These are phyloP conservation scores for Brachyhypopomus occidentalis DNA, from an alignment of 2,113 vertebrate species.

Conservation along the genomic window DNA sequence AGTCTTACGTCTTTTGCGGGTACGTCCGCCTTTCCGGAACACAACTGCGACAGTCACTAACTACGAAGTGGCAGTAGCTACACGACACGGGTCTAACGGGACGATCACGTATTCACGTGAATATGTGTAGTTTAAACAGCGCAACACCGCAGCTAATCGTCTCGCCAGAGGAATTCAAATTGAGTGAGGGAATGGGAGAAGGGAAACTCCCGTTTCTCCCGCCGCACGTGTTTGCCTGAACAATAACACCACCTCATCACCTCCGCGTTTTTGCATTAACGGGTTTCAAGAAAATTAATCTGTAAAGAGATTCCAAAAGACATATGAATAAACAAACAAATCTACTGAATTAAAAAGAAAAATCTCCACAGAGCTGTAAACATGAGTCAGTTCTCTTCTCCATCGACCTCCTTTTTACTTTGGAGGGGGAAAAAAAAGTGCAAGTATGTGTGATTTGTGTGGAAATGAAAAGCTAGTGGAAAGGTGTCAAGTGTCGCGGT, in stretches of 20 bases:
- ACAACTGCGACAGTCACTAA: too few relatives aligned
- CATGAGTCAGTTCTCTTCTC: slow-evolving; percentile 24
- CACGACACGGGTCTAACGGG: too few relatives aligned
- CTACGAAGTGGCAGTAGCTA: too few relatives aligned
- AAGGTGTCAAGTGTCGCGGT: slow-evolving; percentile 74
- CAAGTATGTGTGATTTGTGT: slow-evolving; percentile 69
- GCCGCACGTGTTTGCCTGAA: slow-evolving; percentile 1
- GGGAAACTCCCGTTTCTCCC: not conserved
- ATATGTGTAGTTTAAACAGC: too few relatives aligned
- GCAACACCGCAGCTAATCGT: too few relatives aligned
- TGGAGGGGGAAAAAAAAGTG: slow-evolving; percentile 18
- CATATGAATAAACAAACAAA: slow-evolving; percentile 47
- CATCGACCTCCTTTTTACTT: not conserved
- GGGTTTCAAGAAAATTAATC: slow-evolving; percentile 26
- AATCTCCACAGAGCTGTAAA: slow-evolving; percentile 38
- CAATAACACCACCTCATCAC: slow-evolving; percentile 32
- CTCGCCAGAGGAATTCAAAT: not conserved
- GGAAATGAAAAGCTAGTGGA: slow-evolving; percentile 73
- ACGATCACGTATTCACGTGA: too few relatives aligned
- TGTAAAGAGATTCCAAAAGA: slow-evolving; percentile 42
- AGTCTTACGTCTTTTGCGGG: too few relatives aligned
- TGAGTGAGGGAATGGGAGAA: not conserved
- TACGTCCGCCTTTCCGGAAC: too few relatives aligned
- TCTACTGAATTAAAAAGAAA: slow-evolving; percentile 11
- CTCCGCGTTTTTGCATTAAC: slow-evolving; percentile 36